These are phyloP conservation scores for Pachyuromys duprasi DNA, from an alignment of 2,797 vertebrate genomes.

Conservation along the genomic window DNA sequence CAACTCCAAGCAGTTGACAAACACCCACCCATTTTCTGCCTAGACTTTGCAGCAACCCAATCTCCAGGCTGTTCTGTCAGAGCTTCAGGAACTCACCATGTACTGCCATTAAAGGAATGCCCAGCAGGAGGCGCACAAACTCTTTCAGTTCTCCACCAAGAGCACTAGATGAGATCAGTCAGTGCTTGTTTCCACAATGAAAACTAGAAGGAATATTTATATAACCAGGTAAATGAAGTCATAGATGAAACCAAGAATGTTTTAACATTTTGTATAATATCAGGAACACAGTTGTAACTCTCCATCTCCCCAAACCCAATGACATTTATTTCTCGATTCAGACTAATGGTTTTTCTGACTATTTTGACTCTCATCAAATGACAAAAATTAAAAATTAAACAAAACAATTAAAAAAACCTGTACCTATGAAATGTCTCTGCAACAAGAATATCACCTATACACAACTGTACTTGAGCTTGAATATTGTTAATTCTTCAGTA, in stretches of 20 bases:
- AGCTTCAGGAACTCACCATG: too few species aligned
- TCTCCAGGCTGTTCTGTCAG: not conserved
- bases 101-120: not conserved
- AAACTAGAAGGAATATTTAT: not conserved
- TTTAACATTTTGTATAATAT: not conserved
- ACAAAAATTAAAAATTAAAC: not conserved
- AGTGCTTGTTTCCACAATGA: not conserved
- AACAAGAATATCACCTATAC: not conserved
- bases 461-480: not conserved
- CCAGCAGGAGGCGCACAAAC: not conserved
- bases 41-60: not conserved
- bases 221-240: not conserved
- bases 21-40: not conserved
- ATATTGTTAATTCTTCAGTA: not conserved
- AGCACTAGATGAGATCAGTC: too few species aligned
- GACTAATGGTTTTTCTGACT: not conserved
- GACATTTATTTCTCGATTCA: not conserved
- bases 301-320: not conserved
- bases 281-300: not conserved
- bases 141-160: not conserved
- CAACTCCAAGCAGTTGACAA: too few species aligned
- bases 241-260: not conserved
- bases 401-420: not conserved
- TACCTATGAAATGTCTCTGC: not conserved
- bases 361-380: not conserved